Conservation (phyloP, 2,888 invertebrate genomes). For the Leptopilina drosophilae region DNA sequence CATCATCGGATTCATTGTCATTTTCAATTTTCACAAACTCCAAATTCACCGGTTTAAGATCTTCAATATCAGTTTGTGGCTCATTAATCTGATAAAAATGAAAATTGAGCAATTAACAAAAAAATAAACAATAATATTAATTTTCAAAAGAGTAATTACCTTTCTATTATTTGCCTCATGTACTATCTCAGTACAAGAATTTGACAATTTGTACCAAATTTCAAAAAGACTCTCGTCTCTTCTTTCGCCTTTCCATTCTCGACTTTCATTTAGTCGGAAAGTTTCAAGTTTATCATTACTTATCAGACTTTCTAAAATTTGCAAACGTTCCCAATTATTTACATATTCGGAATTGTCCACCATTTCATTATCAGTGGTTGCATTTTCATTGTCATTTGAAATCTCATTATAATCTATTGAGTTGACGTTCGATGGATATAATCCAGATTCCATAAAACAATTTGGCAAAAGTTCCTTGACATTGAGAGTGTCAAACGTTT, state of each 20-base stretch:
- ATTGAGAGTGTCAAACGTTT: constrained; percentile 35
- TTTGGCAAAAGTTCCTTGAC: constrained; percentile 23
- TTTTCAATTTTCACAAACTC: background rate
- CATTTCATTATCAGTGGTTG: background rate
- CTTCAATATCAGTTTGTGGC: background rate
- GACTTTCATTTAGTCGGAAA: constrained; percentile 15
- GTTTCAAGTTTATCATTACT: constrained; percentile 26
- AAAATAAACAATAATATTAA: too few relatives aligned
- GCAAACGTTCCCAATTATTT: constrained; percentile 10
- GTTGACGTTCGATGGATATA: background rate
- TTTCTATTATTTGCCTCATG: background rate
- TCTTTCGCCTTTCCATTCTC: constrained; percentile 31
- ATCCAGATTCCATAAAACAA: constrained; percentile 37
- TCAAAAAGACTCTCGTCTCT: constrained; percentile 18
- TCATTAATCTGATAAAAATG: too few relatives aligned
- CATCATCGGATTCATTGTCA: background rate
- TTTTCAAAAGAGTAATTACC: too few relatives aligned
- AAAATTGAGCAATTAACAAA: too few relatives aligned
- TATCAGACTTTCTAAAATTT: constrained; percentile 24
- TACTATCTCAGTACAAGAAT: background rate
- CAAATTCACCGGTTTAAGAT: background rate
- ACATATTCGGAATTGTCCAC: too few relatives aligned
- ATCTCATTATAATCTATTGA: constrained; percentile 16
- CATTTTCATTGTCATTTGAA: constrained; percentile 21
- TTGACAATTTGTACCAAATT: constrained; percentile 25